Base-by-base conservation (phyloP, 2,888 invertebrate genomes). In the Tetrapedia diversipes region DNA sequence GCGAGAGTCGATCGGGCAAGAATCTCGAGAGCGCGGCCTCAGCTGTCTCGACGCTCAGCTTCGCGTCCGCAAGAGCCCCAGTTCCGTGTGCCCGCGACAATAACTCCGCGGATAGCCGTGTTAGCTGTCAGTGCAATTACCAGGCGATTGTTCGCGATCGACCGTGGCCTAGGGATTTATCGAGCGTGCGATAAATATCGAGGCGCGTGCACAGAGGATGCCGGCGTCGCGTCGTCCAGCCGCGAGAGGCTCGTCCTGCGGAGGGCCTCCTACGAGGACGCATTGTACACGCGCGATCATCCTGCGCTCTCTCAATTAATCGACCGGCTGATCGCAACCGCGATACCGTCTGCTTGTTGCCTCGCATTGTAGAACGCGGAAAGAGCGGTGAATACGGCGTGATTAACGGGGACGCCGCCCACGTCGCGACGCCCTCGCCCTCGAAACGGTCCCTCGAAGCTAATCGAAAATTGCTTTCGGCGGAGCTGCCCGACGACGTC, bases 231-330 rank as follows among this genome's bases (percentile, higher is more conserved):
- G 39, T 45, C 49, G 69, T 51, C 47, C 60, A 37, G 59, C 49
- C 41, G 32, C 54, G 57, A 16, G 63, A 8, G n/a, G 10, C 49
- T 59, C 69, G 67, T 54, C 39, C 51, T 37, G 43, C n/a, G n/a
- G n/a, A 29, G 29, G 56, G 68, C 67, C 81, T 72, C 70, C 77
- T 65, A 72, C 76, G 69, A 72, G 60, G 69, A 60, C 54, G 80
- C 67, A 77, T 74, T 82, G 79, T 78, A 49, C 45, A 54, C 77
- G 66, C 79, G 66, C 79, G 73, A 77, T 78, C 80, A 79, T 86
- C 84, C 77, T 69, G 64, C 75, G 73, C 75, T 77, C 60, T 70
- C 74, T 80, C 81, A 84, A 86, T 86, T 86, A 86, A 86, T 86
- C 84, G 84, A 63, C 49, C 57, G 75, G 59, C 72, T 77, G 86